Percentiles rank a stretch among this genome's conserved stretches.
Evolutionary conservation across 1,140 invertebrate genomes (phyloP).

Genomic region (Amyelois transitella): DNA sequence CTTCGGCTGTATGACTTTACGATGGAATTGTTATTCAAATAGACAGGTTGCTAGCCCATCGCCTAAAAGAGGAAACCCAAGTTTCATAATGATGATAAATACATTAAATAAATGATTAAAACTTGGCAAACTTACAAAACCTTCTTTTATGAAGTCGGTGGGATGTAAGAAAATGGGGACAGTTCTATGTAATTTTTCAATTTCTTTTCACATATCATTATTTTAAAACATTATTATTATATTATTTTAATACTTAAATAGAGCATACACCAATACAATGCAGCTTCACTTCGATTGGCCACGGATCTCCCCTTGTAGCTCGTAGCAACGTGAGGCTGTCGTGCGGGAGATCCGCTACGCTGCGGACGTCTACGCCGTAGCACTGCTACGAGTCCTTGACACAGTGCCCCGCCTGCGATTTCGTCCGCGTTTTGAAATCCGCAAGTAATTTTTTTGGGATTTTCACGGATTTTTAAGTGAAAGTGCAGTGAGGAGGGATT

Average conservation of each 20-base stretch:
- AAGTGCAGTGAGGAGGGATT: not conserved
- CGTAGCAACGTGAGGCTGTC: constrained; percentile 71
- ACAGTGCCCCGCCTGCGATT: constrained; percentile 48
- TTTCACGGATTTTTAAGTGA: not conserved
- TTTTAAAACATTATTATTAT: no score
- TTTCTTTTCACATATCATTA: no score
- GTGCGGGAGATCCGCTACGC: constrained; percentile 61
- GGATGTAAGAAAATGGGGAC: no score
- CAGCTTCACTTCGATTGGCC: constrained; percentile 66
- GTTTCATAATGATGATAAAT: no score
- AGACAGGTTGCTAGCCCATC: no score
- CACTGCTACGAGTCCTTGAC: constrained; percentile 43
- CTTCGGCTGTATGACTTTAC: no score
- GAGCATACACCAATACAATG: constrained; percentile 42
- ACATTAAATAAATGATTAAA: no score
- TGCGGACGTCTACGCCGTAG: constrained; percentile 63
- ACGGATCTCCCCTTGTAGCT: constrained; percentile 67
- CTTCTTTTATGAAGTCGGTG: no score
- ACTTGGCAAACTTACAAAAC: no score
- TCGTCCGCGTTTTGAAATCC: constrained; percentile 14
- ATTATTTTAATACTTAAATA: constrained; percentile 20
- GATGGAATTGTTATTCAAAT: no score
- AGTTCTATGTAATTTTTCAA: no score
- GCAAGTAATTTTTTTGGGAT: not conserved
- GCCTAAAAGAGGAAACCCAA: no score